Evolutionary conservation across 2,113 vertebrate species (phyloP), one percentile per base, ranked within the genome.

Genomic region (Trematomus loennbergii): DNA sequence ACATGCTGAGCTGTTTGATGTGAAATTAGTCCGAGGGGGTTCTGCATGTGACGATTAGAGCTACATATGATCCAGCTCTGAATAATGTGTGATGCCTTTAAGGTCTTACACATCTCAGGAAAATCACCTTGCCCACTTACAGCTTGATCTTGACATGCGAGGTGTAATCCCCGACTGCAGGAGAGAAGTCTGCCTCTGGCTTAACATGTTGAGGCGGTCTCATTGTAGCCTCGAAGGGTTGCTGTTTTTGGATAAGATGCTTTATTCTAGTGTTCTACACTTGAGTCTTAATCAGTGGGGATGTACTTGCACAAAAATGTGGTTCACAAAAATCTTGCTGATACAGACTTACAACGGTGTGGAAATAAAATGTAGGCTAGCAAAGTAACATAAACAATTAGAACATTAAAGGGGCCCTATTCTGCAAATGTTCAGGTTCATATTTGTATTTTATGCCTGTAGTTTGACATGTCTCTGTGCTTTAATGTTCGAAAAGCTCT

Each of bases 61-160:
- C 50, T 45, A 13, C 43, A 68, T 16, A 36, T 20, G 54, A 18
- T 25, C 22, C 10, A 79, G 16, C 22, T 12, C 40, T 36, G 48
- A 75, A 72, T 71, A 78, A 85, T 72, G 65, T 2, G 0, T 20
- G 46, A 36, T 50, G 36, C 63, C 25, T 55, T 36, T 54, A 65
- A 64, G 81, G 69, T 75, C 18, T 52, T 22, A 53, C 59, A 12
- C 57, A 16, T 61, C 60, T 64, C 77, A 9, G 45, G 74, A 62
- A 75, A 36, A 48, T 79, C 70, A 81, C 58, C 75, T 71, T 49
- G 22, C 48, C 72, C 50, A 18, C 45, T 59, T 75, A 46, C 33
- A 74, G 58, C 78, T 73, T 78, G 72, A 85, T 82, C 78, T 84
- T 75, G 63, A 73, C 75, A 58, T 48, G 58, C 22, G 10, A 69